A percentile compares a stretch with the other conserved stretches of the same genome.
Evolutionary conservation across 2,888 invertebrate genomes (phyloP).

Genomic region (Antheraea assamensis): DNA sequence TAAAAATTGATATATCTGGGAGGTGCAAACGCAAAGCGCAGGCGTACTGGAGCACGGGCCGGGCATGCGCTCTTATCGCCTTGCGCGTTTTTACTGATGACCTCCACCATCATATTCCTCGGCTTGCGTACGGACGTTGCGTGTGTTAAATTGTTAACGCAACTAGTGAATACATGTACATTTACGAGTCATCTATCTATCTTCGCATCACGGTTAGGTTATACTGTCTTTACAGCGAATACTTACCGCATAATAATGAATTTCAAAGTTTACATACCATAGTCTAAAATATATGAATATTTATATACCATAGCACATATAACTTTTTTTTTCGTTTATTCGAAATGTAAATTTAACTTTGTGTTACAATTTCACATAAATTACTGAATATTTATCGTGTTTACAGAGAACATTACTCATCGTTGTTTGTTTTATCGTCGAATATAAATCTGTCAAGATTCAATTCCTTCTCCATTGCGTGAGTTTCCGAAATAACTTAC

Average conservation of each 20-base stretch:
- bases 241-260: neutral
- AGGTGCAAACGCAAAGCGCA: constrained; percentile 46
- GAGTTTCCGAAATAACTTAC: neutral
- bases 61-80: constrained; percentile 62
- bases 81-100: constrained; percentile 47
- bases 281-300: neutral
- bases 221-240: constrained; percentile 44
- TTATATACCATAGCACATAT: neutral
- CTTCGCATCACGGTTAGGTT: constrained; percentile 57
- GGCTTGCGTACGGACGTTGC: constrained; percentile 29
- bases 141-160: constrained; percentile 33
- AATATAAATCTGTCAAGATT: constrained; percentile 6
- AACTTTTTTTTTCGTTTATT: neutral
- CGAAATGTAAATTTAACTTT: constrained; percentile 14
- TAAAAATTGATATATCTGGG: constrained; percentile 48
- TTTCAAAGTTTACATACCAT: neutral
- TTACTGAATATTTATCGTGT: constrained; percentile 11
- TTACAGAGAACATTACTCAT: constrained; percentile 8
- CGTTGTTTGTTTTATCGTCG: constrained; percentile 3
- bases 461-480: neutral
- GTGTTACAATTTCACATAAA: constrained; percentile 7
- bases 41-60: constrained; percentile 47
- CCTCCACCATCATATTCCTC: constrained; percentile 29
- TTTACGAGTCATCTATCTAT: constrained; percentile 61
- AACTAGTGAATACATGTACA: constrained; percentile 43